Evolutionary conservation across 2,113 vertebrate species (phyloP).

Genomic region (Prinia subflava): DNA sequence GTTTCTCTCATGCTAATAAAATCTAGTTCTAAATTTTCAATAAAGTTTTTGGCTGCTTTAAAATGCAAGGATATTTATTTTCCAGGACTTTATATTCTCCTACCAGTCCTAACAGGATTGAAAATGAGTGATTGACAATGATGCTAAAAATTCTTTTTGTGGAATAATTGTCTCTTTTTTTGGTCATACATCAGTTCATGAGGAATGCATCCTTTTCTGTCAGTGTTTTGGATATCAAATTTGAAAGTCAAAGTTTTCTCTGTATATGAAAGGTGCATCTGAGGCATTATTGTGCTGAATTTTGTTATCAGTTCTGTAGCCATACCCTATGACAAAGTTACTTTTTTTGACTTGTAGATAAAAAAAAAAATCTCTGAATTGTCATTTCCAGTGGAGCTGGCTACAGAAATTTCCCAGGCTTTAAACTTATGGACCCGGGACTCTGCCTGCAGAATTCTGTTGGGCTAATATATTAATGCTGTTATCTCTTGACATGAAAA

Average conservation of each 20-base stretch:
- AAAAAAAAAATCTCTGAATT: not conserved
- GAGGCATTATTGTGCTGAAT: not conserved
- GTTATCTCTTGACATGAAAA: not conserved
- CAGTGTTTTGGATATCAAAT: not conserved
- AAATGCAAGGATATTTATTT: not conserved
- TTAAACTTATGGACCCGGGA: not conserved
- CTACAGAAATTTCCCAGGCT: not conserved
- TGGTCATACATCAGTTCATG: not conserved
- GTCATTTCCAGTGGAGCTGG: not conserved
- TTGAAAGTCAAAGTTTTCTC: not conserved
- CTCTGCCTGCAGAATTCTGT: not conserved
- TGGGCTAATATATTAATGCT: not conserved
- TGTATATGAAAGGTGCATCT: not conserved
- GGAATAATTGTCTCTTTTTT: not conserved
- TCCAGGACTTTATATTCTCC: not conserved
- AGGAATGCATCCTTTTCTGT: not conserved
- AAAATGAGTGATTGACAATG: not conserved
- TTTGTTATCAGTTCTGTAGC: not conserved
- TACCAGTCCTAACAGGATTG: not conserved
- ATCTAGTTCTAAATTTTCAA: not conserved
- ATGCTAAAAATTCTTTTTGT: not conserved
- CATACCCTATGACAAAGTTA: not conserved
- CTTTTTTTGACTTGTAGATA: not conserved
- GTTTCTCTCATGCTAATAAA: not conserved
- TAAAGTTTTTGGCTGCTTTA: not conserved